Percentiles rank a stretch among this genome's conserved stretches.
Evolutionary conservation across 2,113 vertebrate genomes (phyloP).

Genomic region (Acanthochromis polyacanthus): DNA sequence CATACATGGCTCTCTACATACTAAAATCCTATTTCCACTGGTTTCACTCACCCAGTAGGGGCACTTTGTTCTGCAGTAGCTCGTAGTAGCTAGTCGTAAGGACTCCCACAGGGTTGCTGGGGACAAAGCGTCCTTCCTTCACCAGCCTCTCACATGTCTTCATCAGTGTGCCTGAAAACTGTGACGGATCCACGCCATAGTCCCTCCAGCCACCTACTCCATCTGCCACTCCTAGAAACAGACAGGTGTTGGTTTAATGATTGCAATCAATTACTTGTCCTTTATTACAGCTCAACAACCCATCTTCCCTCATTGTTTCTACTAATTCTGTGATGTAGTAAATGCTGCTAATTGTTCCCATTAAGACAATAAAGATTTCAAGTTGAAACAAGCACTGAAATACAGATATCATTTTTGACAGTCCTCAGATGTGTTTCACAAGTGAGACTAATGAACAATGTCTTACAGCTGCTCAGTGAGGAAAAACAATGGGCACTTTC

Average conservation of each 20-base stretch:
- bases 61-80: constrained; percentile 99
- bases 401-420: neutral
- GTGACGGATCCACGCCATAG: constrained; percentile 98
- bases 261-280: too few species aligned
- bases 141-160: constrained; percentile 96
- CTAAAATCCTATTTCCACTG: neutral
- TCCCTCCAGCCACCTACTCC: constrained; percentile 98
- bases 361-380: neutral
- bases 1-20: too few species aligned
- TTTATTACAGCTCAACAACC: neutral
- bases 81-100: constrained; percentile 96
- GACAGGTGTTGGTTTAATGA: neutral
- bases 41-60: constrained; percentile 91
- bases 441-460: constrained; percentile 6
- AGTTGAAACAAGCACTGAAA: neutral
- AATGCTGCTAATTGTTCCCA: neutral
- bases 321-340: neutral
- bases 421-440: constrained; percentile 3
- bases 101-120: constrained; percentile 95
- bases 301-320: neutral
- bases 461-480: constrained; percentile 17
- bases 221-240: constrained; percentile 92
- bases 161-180: constrained; percentile 98
- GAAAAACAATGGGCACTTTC: constrained; percentile 48
- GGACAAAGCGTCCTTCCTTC: constrained; percentile 95